Percentiles rank a stretch among this genome's conserved stretches.
These are phyloP conservation scores for Actinia tenebrosa DNA, from an alignment of 64 coral and sea anemone species.

Conservation along the genomic window DNA sequence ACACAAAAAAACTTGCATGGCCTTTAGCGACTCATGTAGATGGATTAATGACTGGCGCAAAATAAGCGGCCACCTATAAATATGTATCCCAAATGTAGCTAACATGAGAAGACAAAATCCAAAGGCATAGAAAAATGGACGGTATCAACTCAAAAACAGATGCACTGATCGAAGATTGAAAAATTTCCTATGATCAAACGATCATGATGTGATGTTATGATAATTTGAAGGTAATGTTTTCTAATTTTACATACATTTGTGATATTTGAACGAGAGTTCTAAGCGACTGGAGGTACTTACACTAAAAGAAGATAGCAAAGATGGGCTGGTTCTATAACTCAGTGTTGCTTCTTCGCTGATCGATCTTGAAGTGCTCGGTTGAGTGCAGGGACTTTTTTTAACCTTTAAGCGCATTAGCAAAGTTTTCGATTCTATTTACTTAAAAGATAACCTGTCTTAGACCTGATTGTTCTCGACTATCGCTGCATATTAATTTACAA, in stretches of 20 bases:
- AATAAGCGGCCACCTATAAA: too few relatives aligned
- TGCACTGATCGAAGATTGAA: too few relatives aligned
- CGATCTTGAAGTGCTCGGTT: neutral
- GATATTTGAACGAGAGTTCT: neutral
- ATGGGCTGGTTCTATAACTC: neutral
- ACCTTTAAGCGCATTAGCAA: neutral
- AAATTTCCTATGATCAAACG: neutral
- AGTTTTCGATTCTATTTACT: constrained; percentile 11
- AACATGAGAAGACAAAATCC: too few relatives aligned
- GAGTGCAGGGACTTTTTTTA: constrained; percentile 2
- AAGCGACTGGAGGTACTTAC: neutral
- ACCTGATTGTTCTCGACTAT: neutral
- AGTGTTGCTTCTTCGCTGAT: neutral
- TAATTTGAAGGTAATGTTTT: neutral
- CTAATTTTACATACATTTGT: neutral
- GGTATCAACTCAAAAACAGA: too few relatives aligned
- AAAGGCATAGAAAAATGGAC: too few relatives aligned
- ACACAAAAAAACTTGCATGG: too few relatives aligned
- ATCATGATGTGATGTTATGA: neutral
- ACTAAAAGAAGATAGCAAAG: neutral
- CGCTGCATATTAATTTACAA: constrained; percentile 16
- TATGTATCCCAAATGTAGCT: too few relatives aligned
- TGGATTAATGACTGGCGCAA: too few relatives aligned
- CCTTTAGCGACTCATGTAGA: too few relatives aligned
- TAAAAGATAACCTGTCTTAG: neutral